A percentile compares a stretch with the other conserved stretches of the same genome.
phyloP scores from a whole-genome alignment of 2,797 vertebrate genomes.

The Lepidocolaptes lacrymiger region DNA sequence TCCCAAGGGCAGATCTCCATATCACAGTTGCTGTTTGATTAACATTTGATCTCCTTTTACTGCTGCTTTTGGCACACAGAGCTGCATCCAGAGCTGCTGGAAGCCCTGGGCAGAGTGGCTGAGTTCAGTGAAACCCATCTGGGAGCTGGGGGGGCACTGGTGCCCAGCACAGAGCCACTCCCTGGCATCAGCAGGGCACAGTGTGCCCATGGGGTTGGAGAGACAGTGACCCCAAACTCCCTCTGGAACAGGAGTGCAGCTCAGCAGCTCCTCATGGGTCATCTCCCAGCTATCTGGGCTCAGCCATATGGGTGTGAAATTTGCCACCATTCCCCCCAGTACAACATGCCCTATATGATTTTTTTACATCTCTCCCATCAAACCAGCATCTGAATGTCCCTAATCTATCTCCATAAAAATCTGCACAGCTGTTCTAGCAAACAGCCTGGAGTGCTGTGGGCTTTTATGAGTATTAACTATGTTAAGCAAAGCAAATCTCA shows the following conservation, averaged over 20 bases:
- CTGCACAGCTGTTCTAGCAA: slow-evolving; percentile 29
- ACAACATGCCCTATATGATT: neutral
- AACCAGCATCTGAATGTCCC: neutral
- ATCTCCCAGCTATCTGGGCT: neutral
- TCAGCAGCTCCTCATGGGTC: neutral
- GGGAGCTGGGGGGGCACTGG: neutral
- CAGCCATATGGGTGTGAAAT: fast-evolving
- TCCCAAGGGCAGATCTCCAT: neutral
- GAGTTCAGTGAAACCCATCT: neutral
- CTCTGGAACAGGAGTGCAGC: neutral
- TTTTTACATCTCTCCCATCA: neutral
- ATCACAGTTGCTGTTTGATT: neutral
- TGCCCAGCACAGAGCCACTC: neutral
- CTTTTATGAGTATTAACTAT: slow-evolving; percentile 51
- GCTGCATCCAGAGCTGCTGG: neutral
- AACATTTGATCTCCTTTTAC: slow-evolving; percentile 38
- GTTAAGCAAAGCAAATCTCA: slow-evolving; percentile 49
- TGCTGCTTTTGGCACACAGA: neutral
- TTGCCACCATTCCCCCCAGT: neutral
- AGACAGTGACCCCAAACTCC: neutral
- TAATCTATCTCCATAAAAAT: slow-evolving; percentile 37
- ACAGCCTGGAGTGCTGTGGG: neutral
- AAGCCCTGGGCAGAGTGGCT: neutral
- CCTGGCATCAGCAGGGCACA: neutral
- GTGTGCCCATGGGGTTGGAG: neutral